Evolutionary conservation across 2,113 vertebrate species (phyloP).

Genomic region (Micronisus gabar): DNA sequence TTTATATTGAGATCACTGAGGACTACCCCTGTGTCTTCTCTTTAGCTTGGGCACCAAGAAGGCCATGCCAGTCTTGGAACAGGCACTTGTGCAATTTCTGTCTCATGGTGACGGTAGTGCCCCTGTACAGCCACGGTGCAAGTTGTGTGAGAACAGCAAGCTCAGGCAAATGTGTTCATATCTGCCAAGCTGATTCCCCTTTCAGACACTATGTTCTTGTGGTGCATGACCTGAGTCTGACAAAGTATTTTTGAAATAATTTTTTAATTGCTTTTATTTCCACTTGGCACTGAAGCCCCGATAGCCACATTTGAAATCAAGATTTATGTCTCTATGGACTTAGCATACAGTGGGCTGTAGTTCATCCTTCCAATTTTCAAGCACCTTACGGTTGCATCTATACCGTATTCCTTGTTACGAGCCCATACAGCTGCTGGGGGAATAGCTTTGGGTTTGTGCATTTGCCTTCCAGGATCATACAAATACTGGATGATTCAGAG

Average conservation of each 20-base stretch:
- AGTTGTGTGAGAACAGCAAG: neutral
- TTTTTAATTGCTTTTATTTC: neutral
- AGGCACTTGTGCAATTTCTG: neutral
- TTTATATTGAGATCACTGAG: neutral
- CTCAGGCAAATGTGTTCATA: neutral
- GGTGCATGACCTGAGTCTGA: neutral
- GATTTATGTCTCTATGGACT: neutral
- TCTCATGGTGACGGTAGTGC: neutral
- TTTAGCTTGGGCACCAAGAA: neutral
- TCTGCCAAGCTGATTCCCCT: neutral
- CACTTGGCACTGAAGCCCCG: neutral
- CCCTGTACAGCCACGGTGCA: neutral
- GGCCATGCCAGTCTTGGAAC: neutral
- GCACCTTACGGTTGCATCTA: neutral
- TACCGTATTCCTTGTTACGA: neutral
- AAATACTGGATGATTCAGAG: neutral
- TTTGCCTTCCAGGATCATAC: neutral
- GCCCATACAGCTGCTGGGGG: neutral
- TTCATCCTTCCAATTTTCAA: neutral
- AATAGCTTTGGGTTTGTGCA: neutral
- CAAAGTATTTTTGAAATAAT: neutral
- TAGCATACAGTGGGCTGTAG: neutral
- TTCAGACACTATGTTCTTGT: neutral
- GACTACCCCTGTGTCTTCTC: neutral
- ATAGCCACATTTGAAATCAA: neutral